phyloP scores from a whole-genome alignment of 2,797 vertebrate species.

The Sebastes iracundus region DNA sequence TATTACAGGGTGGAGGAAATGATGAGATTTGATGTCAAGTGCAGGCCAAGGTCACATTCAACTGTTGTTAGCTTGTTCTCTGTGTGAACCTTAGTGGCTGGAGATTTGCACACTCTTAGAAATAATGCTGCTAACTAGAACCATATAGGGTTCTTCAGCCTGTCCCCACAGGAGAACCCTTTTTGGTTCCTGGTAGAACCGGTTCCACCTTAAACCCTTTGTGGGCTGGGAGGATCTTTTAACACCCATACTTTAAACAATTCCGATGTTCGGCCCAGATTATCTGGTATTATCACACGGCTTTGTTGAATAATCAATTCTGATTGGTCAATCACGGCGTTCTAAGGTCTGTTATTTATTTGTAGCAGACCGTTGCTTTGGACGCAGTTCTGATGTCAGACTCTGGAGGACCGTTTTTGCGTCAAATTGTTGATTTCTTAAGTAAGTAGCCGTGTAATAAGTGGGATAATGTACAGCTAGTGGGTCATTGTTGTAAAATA shows the following conservation, averaged over 20 bases:
- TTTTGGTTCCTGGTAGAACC: background rate
- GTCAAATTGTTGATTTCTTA: background rate
- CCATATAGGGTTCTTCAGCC: background rate
- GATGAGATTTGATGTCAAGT: slow-evolving; percentile 36
- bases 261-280: background rate
- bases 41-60: slow-evolving; percentile 41
- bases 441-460: background rate
- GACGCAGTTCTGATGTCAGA: background rate
- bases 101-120: slow-evolving; percentile 29
- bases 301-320: background rate
- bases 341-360: background rate
- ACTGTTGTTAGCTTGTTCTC: slow-evolving; percentile 15
- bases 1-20: slow-evolving; percentile 35
- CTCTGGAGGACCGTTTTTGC: background rate
- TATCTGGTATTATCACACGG: background rate
- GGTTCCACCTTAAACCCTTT: background rate
- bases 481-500: too few species aligned
- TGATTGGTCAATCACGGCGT: background rate
- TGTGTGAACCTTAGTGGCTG: slow-evolving; percentile 12
- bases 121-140: background rate
- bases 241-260: background rate
- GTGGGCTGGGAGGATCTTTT: background rate
- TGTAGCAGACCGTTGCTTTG: background rate
- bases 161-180: background rate
- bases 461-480: background rate